A percentile compares a stretch with the other conserved stretches of the same genome.
phyloP scores from a whole-genome alignment of 2,113 vertebrate species.

The Rallus limicola region DNA sequence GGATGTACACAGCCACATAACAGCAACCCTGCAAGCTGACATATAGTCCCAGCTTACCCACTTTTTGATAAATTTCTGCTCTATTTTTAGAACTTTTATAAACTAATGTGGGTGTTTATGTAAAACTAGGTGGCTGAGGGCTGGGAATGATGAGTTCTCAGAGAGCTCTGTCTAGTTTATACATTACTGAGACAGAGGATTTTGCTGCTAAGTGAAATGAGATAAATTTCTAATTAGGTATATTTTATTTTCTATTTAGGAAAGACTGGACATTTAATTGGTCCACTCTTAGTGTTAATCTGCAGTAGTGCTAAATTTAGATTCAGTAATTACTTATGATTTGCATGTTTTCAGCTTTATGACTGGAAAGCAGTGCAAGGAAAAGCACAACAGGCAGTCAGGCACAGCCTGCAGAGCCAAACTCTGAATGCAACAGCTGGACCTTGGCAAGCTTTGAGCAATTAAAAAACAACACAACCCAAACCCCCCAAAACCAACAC shows the following conservation, averaged over 20 bases:
- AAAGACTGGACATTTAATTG: background rate
- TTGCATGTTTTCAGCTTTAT: background rate
- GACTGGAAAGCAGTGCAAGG: background rate
- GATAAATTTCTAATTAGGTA: background rate
- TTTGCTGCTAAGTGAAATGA: constrained; percentile 10
- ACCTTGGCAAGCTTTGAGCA: background rate
- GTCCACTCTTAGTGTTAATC: background rate
- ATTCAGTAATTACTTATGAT: background rate
- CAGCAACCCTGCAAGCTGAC: background rate
- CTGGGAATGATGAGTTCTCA: background rate
- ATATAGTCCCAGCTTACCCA: background rate
- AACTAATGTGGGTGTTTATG: constrained; percentile 5
- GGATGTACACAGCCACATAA: background rate
- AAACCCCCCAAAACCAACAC: background rate
- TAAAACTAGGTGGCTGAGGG: constrained; percentile 21
- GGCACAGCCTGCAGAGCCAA: background rate
- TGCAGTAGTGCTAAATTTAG: background rate
- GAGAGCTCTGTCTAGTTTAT: background rate
- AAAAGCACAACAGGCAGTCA: background rate
- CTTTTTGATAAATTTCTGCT: background rate
- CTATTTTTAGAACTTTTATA: constrained; percentile 49
- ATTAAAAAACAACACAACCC: background rate
- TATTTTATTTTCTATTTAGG: background rate
- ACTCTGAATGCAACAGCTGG: background rate
- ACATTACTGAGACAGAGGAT: background rate